These are phyloP conservation scores for Muraenolepis orangiensis DNA, from an alignment of 2,797 vertebrate species.

Conservation along the genomic window DNA sequence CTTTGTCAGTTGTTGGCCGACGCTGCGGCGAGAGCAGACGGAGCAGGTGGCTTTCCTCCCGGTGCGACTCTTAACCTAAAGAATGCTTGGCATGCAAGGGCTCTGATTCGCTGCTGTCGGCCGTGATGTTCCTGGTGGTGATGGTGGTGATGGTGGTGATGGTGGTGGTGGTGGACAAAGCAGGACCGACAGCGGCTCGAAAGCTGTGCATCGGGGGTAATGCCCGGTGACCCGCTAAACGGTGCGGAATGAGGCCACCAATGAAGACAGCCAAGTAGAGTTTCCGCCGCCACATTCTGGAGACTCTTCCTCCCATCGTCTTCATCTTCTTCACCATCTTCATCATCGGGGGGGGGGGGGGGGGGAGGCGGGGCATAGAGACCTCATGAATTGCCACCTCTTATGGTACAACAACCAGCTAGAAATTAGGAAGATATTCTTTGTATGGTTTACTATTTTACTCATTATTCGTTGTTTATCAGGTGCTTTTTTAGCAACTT, in stretches of 20 bases:
- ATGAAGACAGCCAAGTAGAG: background rate
- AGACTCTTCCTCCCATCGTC: background rate
- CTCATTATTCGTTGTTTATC: background rate
- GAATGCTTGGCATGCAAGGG: constrained; percentile 49
- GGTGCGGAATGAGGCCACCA: background rate
- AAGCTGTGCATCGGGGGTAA: background rate
- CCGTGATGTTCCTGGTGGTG: constrained; percentile 29
- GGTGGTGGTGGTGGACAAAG: background rate
- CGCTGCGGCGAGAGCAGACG: constrained; percentile 15
- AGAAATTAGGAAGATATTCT: background rate
- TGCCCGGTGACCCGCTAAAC: background rate
- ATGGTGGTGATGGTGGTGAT: constrained; percentile 22
- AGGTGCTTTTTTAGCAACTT: background rate
- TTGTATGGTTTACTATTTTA: background rate
- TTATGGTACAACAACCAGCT: background rate
- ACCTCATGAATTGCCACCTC: background rate
- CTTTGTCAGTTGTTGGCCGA: background rate
- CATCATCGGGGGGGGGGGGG: background rate
- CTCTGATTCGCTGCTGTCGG: background rate
- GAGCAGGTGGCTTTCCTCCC: constrained; percentile 42
- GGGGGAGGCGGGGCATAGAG: background rate
- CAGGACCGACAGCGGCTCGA: background rate
- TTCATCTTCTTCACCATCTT: background rate
- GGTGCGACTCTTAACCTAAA: constrained; percentile 19
- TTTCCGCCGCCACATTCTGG: background rate